These are phyloP conservation scores for Dreissena polymorpha DNA, from an alignment of 1,140 invertebrate genomes.

Conservation along the genomic window DNA sequence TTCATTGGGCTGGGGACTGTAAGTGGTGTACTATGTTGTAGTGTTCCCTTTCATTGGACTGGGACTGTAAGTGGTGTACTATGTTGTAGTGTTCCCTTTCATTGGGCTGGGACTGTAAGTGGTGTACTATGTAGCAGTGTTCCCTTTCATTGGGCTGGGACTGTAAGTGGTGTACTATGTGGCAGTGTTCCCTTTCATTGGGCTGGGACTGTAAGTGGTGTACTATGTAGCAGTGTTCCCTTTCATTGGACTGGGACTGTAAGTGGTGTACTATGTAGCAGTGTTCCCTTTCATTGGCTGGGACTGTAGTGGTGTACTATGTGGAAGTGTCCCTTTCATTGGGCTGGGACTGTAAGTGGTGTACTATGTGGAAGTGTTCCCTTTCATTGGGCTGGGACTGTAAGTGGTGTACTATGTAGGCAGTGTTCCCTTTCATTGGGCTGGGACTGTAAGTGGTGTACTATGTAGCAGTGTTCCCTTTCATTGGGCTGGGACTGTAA, in stretches of 20 bases:
- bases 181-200: not conserved
- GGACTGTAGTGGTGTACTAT: too few species aligned
- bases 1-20: too few species aligned
- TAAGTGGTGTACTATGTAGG: conserved; percentile 83
- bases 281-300: too few species aligned
- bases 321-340: too few species aligned
- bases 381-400: conserved; percentile 97
- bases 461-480: not conserved
- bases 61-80: conserved; percentile 97
- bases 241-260: too few species aligned
- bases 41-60: too few species aligned
- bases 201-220: too few species aligned
- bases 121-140: conserved; percentile 5
- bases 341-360: too few species aligned
- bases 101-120: conserved; percentile 96
- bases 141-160: not conserved
- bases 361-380: conserved; percentile 98
- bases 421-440: not conserved
- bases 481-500: too few species aligned
- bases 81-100: conserved; percentile 98
- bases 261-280: too few species aligned
- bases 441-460: not conserved
- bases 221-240: too few species aligned
- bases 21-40: too few species aligned
- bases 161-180: not conserved